These are phyloP conservation scores for Diarsia brunnea DNA, from an alignment of 2,888 invertebrate species.

Conservation along the genomic window DNA sequence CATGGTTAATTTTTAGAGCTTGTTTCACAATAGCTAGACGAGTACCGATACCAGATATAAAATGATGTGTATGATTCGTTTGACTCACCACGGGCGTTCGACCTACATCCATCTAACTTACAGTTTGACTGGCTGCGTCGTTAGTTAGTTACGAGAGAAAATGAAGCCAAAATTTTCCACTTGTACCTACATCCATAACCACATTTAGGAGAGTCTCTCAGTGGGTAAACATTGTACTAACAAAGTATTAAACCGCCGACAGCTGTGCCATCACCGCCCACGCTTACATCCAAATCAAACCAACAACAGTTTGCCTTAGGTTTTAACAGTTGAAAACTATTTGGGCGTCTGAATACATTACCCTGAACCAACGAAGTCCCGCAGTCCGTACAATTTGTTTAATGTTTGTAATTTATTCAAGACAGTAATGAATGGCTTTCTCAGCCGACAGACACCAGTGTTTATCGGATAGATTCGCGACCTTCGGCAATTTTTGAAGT, in stretches of 20 bases:
- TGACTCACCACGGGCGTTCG: constrained; percentile 2
- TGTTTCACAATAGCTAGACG: not conserved
- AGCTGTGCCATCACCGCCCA: constrained; percentile 33
- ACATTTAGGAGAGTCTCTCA: not conserved
- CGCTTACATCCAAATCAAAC: constrained; percentile 30
- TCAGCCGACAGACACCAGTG: constrained; percentile 51
- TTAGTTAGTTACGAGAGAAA: not conserved
- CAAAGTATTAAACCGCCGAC: constrained; percentile 34
- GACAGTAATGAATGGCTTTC: constrained; percentile 60
- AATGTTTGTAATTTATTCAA: constrained; percentile 56
- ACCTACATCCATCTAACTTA: not conserved
- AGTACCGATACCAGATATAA: not conserved
- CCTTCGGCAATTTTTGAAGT: constrained; percentile 85
- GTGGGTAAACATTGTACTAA: constrained; percentile 15
- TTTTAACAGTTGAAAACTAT: constrained; percentile 41
- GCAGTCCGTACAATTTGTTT: constrained; percentile 44
- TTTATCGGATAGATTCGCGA: constrained; percentile 66
- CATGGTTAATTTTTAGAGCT: constrained; percentile 3
- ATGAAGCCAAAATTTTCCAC: not conserved
- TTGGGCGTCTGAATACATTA: constrained; percentile 47
- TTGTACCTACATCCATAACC: not conserved
- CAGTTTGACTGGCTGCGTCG: not conserved
- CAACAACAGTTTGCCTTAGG: constrained; percentile 38
- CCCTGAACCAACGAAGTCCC: constrained; percentile 45
- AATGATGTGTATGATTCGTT: not conserved